Conservation (phyloP, 2,797 vertebrate species). For the Ispidina lecontei region DNA sequence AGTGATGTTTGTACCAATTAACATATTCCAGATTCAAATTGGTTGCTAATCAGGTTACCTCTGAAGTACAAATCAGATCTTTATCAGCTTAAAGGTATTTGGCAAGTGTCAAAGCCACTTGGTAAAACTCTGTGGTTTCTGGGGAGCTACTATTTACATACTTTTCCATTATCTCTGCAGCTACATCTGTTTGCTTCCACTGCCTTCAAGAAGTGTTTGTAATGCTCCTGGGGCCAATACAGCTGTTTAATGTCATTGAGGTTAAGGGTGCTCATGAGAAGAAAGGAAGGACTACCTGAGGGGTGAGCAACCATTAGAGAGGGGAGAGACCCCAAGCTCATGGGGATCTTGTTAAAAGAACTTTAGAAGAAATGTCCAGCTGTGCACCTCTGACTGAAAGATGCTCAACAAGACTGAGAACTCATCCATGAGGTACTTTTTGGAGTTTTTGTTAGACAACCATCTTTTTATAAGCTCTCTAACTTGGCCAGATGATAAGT, state of each 20-base stretch:
- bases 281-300: neutral
- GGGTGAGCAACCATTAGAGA: neutral
- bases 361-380: neutral
- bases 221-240: constrained; percentile 44
- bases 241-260: constrained; percentile 40
- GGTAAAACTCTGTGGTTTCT: constrained; percentile 35
- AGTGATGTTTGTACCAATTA: constrained; percentile 75
- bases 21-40: constrained; percentile 75
- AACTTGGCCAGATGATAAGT: neutral
- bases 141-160: constrained; percentile 64
- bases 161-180: constrained; percentile 40
- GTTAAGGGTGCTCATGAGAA: neutral
- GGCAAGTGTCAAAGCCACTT: constrained; percentile 72
- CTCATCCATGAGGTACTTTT: neutral
- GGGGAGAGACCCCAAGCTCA: accelerated
- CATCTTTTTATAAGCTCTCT: neutral
- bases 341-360: neutral
- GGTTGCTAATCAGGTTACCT: constrained; percentile 78
- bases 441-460: neutral
- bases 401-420: neutral
- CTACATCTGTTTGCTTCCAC: constrained; percentile 66
- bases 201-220: constrained; percentile 53
- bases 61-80: constrained; percentile 81
- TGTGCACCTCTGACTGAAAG: accelerated
- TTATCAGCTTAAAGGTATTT: constrained; percentile 56